phyloP scores from a whole-genome alignment of 2,113 vertebrate species.

The Centropus bengalensis region DNA sequence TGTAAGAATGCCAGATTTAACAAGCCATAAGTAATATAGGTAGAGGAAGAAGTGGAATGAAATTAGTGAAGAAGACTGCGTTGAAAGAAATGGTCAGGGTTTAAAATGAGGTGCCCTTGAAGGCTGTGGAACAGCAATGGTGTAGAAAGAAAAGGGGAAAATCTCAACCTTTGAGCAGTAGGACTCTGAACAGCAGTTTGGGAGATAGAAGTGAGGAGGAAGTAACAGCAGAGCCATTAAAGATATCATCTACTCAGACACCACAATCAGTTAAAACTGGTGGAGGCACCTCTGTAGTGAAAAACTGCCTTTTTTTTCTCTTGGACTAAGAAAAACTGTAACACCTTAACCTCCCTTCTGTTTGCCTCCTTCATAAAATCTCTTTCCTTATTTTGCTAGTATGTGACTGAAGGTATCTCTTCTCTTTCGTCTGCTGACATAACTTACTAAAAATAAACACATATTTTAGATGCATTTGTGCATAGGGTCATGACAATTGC shows the following conservation, averaged over 20 bases:
- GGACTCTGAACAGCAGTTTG: background rate
- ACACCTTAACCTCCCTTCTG: background rate
- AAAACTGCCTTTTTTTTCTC: background rate
- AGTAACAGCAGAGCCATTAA: background rate
- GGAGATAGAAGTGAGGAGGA: background rate
- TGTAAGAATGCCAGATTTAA: background rate
- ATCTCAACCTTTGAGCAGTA: rapidly evolving
- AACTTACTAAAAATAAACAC: background rate
- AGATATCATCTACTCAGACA: background rate
- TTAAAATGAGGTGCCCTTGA: background rate
- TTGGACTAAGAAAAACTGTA: background rate
- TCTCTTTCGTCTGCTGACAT: background rate
- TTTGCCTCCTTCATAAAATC: background rate
- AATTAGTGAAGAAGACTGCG: background rate
- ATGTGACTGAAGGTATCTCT: background rate
- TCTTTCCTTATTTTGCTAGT: background rate
- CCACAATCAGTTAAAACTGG: background rate
- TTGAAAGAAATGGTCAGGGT: background rate
- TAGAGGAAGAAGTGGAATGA: background rate
- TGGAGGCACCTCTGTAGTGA: background rate
- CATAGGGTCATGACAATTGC: background rate
- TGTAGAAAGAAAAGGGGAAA: background rate
- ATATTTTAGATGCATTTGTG: background rate
- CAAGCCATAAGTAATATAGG: background rate
- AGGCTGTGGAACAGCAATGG: background rate